Conservation (phyloP, 2,113 vertebrate genomes). For the Sylvia atricapilla region DNA sequence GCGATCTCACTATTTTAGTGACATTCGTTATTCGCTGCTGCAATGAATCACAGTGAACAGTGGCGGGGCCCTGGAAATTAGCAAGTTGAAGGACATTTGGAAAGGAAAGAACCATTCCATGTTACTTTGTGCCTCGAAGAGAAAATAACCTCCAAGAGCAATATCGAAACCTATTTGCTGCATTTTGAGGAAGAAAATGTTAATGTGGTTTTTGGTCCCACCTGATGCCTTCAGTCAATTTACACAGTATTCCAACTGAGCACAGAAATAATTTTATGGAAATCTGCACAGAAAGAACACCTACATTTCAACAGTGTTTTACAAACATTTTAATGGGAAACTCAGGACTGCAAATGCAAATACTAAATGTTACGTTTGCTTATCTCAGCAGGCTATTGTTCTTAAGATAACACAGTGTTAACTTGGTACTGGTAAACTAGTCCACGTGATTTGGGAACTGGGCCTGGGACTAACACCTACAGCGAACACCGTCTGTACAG, state of each 20-base stretch:
- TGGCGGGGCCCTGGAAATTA: conserved; percentile 37
- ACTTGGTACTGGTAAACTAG: background rate
- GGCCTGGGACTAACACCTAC: background rate
- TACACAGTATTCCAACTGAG: background rate
- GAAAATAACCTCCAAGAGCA: background rate
- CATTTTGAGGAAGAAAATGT: background rate
- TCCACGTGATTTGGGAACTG: background rate
- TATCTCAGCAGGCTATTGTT: background rate
- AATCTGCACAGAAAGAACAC: conserved; percentile 35
- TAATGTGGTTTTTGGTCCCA: background rate
- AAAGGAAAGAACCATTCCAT: background rate
- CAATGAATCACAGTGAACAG: conserved; percentile 63
- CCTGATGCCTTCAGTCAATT: background rate
- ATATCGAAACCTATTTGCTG: background rate
- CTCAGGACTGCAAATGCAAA: background rate
- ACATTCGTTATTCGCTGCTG: conserved; percentile 60
- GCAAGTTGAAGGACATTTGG: conserved; percentile 57
- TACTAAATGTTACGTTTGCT: background rate
- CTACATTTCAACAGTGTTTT: background rate
- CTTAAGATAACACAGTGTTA: background rate
- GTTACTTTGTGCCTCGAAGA: background rate
- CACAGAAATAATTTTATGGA: background rate
- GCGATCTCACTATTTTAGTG: conserved; percentile 66
- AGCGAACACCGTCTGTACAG: background rate
- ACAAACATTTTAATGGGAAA: conserved; percentile 6